Base-by-base conservation (phyloP, 1,140 invertebrate genomes). In the Sesamia nonagrioides region DNA sequence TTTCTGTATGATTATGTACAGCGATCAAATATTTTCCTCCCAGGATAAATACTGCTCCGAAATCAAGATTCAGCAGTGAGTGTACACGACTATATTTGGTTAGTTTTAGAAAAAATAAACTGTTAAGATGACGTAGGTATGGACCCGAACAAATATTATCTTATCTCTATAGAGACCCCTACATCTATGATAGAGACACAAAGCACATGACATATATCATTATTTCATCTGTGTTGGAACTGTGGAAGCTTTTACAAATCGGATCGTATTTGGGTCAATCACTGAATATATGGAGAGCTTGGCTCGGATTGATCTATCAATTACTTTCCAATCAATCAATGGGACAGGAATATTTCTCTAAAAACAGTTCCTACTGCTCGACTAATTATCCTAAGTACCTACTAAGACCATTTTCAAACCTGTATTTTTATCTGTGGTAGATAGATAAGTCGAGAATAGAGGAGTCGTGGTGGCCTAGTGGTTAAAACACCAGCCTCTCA, bases 241-340 rank as follows among this genome's bases (percentile, higher is more conserved):
- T n/a, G n/a, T n/a, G n/a, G 9, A 15, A 27, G 18, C 17, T 15
- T 56, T 27, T 56, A 56, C 52, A 56, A 56, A 21, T 27, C 2
- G 18, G 9, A 11, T 56, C 18, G 18, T 17, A 56, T 56, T 56
- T 9, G 52, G 52, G 18, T 56, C 52, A 11, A 2, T 56, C 21
- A 8, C 9, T 4, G 52, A 27, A 11, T 27, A 11, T 27, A n/a
- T 11, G 11, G n/a, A 52, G 48, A n/a, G 48, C 5, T 6, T 52
- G 18, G 18, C 52, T 27, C 52, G 21, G 18, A 56, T 27, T 56
- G 52, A 56, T 63, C 35, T 37, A 27, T 35, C 60, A 63, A 61
- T 61, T 61, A 42, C 11, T 63, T 42, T 63, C 60, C 7, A 40
- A 42, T 63, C 37, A 18, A 63, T 63, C 60, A 58, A 13, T 48